phyloP scores from a whole-genome alignment of 2,797 vertebrate species.

The Sebastes oblongus region DNA sequence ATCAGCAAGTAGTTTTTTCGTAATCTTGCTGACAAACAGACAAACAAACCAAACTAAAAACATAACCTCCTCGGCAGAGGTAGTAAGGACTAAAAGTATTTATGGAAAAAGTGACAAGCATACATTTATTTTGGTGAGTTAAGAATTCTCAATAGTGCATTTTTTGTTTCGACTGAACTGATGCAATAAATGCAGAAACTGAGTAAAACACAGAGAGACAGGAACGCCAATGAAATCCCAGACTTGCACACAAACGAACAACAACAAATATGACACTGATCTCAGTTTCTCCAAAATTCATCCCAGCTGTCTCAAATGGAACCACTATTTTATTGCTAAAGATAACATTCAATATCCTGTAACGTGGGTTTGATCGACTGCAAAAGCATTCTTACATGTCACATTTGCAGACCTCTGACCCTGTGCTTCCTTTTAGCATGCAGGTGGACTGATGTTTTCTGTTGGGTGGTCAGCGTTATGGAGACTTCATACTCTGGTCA shows the following conservation, averaged over 20 bases:
- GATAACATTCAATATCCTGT: constrained; percentile 65
- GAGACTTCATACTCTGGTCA: background rate
- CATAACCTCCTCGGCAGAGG: background rate
- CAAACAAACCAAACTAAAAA: background rate
- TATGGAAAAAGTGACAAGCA: constrained; percentile 13
- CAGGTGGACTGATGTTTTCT: constrained; percentile 38
- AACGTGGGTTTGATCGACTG: constrained; percentile 59
- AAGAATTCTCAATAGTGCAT: background rate
- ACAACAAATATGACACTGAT: constrained; percentile 57
- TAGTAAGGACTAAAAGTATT: background rate
- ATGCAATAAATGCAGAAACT: constrained; percentile 27
- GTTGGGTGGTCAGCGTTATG: constrained; percentile 31
- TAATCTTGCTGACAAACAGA: background rate
- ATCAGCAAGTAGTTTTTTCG: background rate
- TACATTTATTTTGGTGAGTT: constrained; percentile 10
- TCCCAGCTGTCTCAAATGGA: constrained; percentile 65
- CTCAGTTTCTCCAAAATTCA: constrained; percentile 55
- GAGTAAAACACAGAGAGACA: constrained; percentile 8
- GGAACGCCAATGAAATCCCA: constrained; percentile 41
- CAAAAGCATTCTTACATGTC: constrained; percentile 64
- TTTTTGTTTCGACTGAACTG: constrained; percentile 28
- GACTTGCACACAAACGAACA: constrained; percentile 51
- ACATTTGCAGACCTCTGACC: constrained; percentile 40
- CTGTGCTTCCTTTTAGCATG: constrained; percentile 18
- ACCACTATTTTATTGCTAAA: constrained; percentile 56